Conservation (phyloP, 2,113 vertebrate genomes). For the Hylia prasina region DNA sequence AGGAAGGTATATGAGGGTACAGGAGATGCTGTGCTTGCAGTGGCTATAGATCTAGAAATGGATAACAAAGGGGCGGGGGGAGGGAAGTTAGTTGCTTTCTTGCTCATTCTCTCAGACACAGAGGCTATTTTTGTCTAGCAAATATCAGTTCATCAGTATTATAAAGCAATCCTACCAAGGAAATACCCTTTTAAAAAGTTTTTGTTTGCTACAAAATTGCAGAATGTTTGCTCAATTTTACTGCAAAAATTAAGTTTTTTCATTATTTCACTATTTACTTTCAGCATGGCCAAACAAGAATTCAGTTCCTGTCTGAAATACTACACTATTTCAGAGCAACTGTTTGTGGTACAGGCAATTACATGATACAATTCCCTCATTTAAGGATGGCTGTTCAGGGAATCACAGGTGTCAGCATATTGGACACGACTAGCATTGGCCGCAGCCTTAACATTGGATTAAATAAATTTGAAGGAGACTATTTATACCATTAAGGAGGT, state of each 20-base stretch:
- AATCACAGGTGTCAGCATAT: not conserved
- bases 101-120: not conserved
- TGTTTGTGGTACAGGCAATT: not conserved
- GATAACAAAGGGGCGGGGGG: not conserved
- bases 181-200: not conserved
- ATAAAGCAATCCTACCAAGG: not conserved
- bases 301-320: not conserved
- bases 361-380: not conserved
- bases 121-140: conserved; percentile 21
- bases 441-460: not conserved
- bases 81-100: not conserved
- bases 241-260: not conserved
- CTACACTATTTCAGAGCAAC: not conserved
- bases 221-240: not conserved
- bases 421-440: not conserved
- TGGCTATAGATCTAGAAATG: conserved; percentile 27
- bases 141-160: not conserved
- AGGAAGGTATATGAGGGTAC: conserved; percentile 49
- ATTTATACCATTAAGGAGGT: not conserved
- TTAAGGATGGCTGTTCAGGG: not conserved
- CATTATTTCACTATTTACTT: not conserved
- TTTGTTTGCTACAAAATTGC: not conserved
- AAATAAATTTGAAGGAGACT: not conserved
- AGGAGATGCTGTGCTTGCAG: conserved; percentile 13
- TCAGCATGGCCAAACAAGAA: not conserved